Evolutionary conservation across 2,113 vertebrate genomes (phyloP).

Genomic region (Neoarius graeffei): DNA sequence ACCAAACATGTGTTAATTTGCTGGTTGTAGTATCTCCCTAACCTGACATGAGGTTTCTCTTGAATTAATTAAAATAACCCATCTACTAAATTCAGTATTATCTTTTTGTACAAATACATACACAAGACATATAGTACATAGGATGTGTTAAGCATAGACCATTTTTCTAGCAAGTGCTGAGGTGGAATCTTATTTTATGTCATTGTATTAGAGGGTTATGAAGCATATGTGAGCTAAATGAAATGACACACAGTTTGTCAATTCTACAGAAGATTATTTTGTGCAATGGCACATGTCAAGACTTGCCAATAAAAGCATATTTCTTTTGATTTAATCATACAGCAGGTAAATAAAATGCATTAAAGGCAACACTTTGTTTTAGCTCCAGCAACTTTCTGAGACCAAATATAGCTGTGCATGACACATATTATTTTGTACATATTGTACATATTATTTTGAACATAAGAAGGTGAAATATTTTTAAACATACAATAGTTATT

Average conservation of each 20-base stretch:
- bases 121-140: not conserved
- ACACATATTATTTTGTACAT: not conserved
- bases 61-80: not conserved
- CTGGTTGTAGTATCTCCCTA: not conserved
- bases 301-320: not conserved
- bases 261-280: not conserved
- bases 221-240: not conserved
- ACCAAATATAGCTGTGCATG: not conserved
- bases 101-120: not conserved
- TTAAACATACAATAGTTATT: too few species aligned
- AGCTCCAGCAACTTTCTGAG: too few species aligned
- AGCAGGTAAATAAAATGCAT: not conserved
- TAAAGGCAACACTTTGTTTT: not conserved
- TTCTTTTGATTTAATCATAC: not conserved
- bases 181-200: not conserved
- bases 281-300: not conserved
- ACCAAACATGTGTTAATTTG: too few species aligned
- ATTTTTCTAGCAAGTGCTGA: not conserved
- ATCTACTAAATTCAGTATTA: not conserved
- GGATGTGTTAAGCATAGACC: not conserved
- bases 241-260: not conserved
- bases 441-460: not conserved
- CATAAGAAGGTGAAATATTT: not conserved
- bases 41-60: not conserved
- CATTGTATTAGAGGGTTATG: not conserved